A percentile compares a stretch with the other conserved stretches of the same genome.
These are phyloP conservation scores for Phoebastria nigripes DNA, from an alignment of 2,797 vertebrate species.

Conservation along the genomic window DNA sequence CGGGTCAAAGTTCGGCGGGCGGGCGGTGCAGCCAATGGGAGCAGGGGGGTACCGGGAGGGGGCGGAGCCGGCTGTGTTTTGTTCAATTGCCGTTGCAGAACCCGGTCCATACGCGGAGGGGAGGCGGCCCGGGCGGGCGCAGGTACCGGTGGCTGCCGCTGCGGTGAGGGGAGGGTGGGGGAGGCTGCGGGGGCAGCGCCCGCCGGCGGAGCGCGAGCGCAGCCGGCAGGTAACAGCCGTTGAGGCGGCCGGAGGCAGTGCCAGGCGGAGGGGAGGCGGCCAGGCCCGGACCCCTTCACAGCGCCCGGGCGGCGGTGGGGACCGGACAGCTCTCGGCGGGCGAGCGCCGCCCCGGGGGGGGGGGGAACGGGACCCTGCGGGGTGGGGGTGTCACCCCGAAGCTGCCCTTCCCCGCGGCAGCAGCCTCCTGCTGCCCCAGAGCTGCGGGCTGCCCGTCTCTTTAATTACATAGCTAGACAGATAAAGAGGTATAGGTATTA, in stretches of 20 bases:
- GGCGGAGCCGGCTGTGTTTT: slow-evolving; percentile 53
- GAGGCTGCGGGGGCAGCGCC: background rate
- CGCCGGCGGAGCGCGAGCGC: background rate
- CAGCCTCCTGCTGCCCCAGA: background rate
- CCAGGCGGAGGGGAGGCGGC: background rate
- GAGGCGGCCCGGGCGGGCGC: background rate
- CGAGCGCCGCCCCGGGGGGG: background rate
- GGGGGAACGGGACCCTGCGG: background rate
- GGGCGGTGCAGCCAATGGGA: background rate
- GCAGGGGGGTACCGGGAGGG: background rate
- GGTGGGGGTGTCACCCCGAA: background rate
- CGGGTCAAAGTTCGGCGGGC: slow-evolving; percentile 11
- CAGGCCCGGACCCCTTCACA: background rate
- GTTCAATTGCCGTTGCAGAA: slow-evolving; percentile 38
- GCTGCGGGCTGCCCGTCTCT: background rate
- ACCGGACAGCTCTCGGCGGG: background rate
- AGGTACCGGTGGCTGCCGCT: background rate
- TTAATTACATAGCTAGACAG: fast-evolving
- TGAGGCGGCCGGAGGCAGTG: background rate
- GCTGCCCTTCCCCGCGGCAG: background rate
- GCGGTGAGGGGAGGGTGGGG: background rate
- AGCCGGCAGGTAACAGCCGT: background rate
- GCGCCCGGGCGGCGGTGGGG: background rate
- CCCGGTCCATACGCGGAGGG: background rate
- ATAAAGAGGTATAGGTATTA: fast-evolving